Evolutionary conservation across 35 echinoderm and acorn worm species (phyloP), one percentile per base, ranked within the genome.

Genomic region (Acanthaster planci): DNA sequence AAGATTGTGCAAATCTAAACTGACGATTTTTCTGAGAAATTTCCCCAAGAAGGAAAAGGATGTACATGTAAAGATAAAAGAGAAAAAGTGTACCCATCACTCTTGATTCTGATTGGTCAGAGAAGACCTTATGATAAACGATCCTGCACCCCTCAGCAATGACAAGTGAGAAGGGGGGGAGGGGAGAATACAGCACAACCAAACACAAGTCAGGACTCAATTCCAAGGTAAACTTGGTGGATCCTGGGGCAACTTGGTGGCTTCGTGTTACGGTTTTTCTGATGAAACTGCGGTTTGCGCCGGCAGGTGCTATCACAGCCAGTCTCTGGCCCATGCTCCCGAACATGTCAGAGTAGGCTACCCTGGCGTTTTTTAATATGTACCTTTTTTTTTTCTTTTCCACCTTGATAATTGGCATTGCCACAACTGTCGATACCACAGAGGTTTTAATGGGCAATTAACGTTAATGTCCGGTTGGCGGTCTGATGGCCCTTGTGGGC

Each of bases 401-500:
- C 64, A 29, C 22, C 29, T 72, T 72, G 64, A 21, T 72, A 72
- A 72, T 72, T 72, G n/a, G n/a, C 0, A 15, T 72, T 72, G 34
- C 26, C 29, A 72, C 23, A 14, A 26, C 23, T 34, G 34, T 72
- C 64, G 34, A 72, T 72, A 72, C 30, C 64, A 31, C 34, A 34
- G 64, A 6, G 23, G 14, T 72, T 72, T 72, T 12, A 72, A 72
- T 72, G 64, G 23, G 64, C 64, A 72, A 72, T 72, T 72, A 72
- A 34, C 64, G 64, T 72, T 72, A 72, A 72, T 72, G 64, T 72
- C 64, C 34, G 64, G 26, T 6, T 29, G 4, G 42, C 42, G 42
- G 42, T 47, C 42, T 6, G 42, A 47, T 12, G 42, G 12, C 4
- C 42, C 42, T 47, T 4, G 4, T 47, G 12, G 42, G 4, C 42